Evolutionary conservation across 2,888 invertebrate genomes (phyloP).

Genomic region (Eretmocerus hayati): DNA sequence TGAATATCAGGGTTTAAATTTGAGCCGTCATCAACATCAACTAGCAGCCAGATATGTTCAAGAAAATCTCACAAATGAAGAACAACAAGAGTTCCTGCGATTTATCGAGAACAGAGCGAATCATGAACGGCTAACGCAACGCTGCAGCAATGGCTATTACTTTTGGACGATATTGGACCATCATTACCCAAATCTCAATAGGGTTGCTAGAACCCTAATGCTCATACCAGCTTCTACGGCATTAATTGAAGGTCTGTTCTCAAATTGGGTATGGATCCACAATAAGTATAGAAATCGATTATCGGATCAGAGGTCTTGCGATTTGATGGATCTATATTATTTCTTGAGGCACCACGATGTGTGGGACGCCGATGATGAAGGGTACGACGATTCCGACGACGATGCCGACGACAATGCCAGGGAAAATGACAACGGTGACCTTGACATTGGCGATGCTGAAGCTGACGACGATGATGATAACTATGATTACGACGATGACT

Average conservation of each 20-base stretch:
- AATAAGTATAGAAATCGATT: neutral
- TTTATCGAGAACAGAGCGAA: too few relatives aligned
- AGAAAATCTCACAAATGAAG: neutral
- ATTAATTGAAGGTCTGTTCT: neutral
- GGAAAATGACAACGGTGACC: too few relatives aligned
- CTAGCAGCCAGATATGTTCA: neutral
- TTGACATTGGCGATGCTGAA: too few relatives aligned
- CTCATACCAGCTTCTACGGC: neutral
- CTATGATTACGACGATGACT: too few relatives aligned
- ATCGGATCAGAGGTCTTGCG: neutral
- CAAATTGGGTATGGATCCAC: neutral
- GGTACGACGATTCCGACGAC: too few relatives aligned
- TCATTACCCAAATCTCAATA: neutral
- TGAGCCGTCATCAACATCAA: neutral
- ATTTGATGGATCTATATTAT: neutral
- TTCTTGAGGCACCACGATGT: too few relatives aligned
- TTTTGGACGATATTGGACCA: constrained; percentile 25
- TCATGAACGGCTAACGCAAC: too few relatives aligned
- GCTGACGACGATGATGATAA: too few relatives aligned
- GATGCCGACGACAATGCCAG: too few relatives aligned
- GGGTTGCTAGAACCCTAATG: constrained; percentile 1
- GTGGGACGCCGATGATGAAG: too few relatives aligned
- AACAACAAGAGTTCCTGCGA: neutral
- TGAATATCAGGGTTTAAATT: neutral
- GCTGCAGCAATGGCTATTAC: constrained; percentile 28